A percentile compares a stretch with the other conserved stretches of the same genome.
phyloP scores from a whole-genome alignment of 2,113 vertebrate species.

The Halichoerus grypus region DNA sequence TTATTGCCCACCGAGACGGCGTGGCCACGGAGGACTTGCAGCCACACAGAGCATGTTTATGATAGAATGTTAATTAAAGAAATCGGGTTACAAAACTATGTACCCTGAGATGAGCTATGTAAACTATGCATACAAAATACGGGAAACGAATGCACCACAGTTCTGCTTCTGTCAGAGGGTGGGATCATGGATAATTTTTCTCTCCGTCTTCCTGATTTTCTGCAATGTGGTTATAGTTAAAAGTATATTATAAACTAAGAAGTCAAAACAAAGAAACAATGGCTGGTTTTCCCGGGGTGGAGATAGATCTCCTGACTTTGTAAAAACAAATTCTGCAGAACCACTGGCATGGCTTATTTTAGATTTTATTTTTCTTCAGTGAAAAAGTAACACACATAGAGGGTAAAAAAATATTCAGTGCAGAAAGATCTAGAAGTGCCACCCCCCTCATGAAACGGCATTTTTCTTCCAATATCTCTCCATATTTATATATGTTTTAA shows the following conservation, averaged over 20 bases:
- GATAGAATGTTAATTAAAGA: not conserved
- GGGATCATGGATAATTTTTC: not conserved
- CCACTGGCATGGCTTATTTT: not conserved
- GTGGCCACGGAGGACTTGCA: not conserved
- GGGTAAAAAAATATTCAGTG: not conserved
- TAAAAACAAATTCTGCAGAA: not conserved
- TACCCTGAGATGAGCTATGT: not conserved
- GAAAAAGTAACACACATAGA: not conserved
- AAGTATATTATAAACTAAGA: not conserved
- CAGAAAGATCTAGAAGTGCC: not conserved
- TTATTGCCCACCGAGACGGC: accelerated
- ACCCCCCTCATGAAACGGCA: not conserved
- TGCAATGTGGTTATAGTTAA: not conserved
- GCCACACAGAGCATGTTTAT: accelerated
- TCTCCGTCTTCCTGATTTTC: not conserved
- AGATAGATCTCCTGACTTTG: not conserved
- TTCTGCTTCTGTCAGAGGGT: not conserved
- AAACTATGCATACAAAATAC: not conserved
- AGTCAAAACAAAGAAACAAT: not conserved
- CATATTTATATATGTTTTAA: not conserved
- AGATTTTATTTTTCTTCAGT: not conserved
- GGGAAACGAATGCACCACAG: accelerated
- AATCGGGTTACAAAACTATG: not conserved
- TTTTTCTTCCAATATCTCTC: not conserved
- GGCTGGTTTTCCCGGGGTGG: not conserved